A percentile compares a stretch with the other conserved stretches of the same genome.
Evolutionary conservation across 2,113 vertebrate species (phyloP).

Genomic region (Haemorhous mexicanus): DNA sequence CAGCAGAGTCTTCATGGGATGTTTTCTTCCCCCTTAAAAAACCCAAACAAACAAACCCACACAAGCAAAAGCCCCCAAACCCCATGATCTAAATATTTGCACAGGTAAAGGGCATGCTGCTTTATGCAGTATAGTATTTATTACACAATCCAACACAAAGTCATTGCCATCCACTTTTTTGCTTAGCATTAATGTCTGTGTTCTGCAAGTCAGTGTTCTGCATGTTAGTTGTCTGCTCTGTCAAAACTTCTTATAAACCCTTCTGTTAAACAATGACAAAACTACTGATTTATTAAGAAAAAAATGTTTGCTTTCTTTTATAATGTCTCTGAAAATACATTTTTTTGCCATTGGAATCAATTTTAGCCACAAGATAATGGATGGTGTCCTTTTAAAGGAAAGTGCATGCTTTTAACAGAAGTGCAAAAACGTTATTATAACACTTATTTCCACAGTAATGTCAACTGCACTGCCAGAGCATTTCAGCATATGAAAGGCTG

Average conservation of each 20-base stretch:
- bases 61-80: background rate
- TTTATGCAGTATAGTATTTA: background rate
- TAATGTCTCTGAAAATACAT: background rate
- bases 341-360: background rate
- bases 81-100: background rate
- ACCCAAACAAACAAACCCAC: background rate
- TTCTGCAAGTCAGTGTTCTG: background rate
- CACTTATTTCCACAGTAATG: background rate
- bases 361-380: background rate
- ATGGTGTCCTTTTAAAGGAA: background rate
- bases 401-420: rapidly evolving
- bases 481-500: background rate
- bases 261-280: background rate
- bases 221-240: background rate
- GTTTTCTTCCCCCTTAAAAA: background rate
- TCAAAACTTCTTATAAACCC: background rate
- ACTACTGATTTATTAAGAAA: background rate
- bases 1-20: background rate
- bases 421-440: background rate
- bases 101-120: background rate
- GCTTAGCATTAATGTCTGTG: background rate
- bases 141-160: background rate
- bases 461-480: background rate
- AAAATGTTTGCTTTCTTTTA: background rate
- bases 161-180: background rate